Evolutionary conservation across 2,113 vertebrate species (phyloP).

Genomic region (Xenotilapia leptura): DNA sequence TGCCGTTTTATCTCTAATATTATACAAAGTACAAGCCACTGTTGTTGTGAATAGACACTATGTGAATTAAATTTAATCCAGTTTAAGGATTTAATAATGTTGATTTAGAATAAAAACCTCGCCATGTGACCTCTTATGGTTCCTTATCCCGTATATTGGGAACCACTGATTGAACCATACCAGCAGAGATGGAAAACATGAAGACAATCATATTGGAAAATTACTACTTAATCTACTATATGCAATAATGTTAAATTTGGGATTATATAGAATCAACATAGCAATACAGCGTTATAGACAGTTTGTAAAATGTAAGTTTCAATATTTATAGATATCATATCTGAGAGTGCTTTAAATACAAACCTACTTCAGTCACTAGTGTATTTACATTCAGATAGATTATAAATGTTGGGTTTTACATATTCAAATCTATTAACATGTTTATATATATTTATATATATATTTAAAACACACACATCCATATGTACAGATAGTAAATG

Average conservation of each 20-base stretch:
- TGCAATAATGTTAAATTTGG: slow-evolving; percentile 1
- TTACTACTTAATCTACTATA: not conserved
- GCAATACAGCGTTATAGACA: slow-evolving; percentile 1
- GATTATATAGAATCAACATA: slow-evolving; percentile 12
- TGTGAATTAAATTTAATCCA: not conserved
- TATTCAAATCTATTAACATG: slow-evolving; percentile 28
- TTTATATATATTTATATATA: slow-evolving; percentile 16
- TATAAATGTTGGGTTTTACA: slow-evolving; percentile 23
- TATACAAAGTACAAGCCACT: not conserved
- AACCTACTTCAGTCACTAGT: slow-evolving; percentile 4
- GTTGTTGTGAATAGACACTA: not conserved
- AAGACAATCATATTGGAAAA: not conserved
- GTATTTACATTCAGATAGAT: slow-evolving; percentile 40
- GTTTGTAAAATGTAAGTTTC: slow-evolving; percentile 7
- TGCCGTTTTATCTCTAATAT: not conserved
- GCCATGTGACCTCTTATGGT: not conserved
- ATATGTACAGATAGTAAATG: slow-evolving; percentile 24
- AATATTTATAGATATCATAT: slow-evolving; percentile 3
- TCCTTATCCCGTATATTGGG: not conserved
- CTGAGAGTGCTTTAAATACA: not conserved
- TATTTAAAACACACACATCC: slow-evolving; percentile 15
- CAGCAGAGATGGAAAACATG: not conserved
- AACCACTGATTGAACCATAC: not conserved
- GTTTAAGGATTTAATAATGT: not conserved
- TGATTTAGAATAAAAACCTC: not conserved